Evolutionary conservation across 2,113 vertebrate genomes (phyloP).

Genomic region (Sardina pilchardus): DNA sequence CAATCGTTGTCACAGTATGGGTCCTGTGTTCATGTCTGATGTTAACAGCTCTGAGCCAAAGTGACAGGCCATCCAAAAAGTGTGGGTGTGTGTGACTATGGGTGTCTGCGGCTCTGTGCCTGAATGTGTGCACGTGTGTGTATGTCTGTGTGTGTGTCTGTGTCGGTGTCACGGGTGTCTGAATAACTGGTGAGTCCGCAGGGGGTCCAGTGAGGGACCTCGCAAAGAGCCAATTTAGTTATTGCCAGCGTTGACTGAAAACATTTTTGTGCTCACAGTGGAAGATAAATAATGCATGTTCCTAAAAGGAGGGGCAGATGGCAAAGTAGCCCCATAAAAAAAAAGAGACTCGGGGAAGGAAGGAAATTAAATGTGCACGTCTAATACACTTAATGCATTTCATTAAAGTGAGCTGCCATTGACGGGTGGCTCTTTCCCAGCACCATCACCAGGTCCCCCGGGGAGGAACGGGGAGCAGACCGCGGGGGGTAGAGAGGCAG

Average conservation of each 20-base stretch:
- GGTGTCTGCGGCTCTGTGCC: slow-evolving; percentile 4
- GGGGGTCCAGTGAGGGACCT: slow-evolving; percentile 26
- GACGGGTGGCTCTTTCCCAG: neutral
- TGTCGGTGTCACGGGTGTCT: neutral
- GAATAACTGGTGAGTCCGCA: neutral
- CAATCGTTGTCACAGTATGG: slow-evolving; percentile 54
- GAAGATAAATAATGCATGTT: slow-evolving; percentile 73
- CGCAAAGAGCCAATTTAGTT: slow-evolving; percentile 62
- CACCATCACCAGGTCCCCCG: neutral
- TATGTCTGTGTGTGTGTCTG: slow-evolving; percentile 17
- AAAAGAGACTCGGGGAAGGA: slow-evolving; percentile 12
- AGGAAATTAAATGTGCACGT: slow-evolving; percentile 63
- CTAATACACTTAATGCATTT: slow-evolving; percentile 65
- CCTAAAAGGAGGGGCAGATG: slow-evolving; percentile 54
- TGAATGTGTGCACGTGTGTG: neutral
- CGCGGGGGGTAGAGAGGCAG: neutral
- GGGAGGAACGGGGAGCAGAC: slow-evolving; percentile 13
- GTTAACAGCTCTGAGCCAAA: slow-evolving; percentile 52
- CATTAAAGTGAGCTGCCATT: slow-evolving; percentile 41
- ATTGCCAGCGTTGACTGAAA: slow-evolving; percentile 55
- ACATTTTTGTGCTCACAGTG: slow-evolving; percentile 63
- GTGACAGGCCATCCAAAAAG: slow-evolving; percentile 56
- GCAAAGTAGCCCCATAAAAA: slow-evolving; percentile 49
- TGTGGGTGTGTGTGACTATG: slow-evolving; percentile 8
- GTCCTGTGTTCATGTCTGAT: slow-evolving; percentile 34